Percentiles rank a stretch among this genome's conserved stretches.
These are phyloP conservation scores for Tapera naevia DNA, from an alignment of 2,797 vertebrate genomes.

Conservation along the genomic window DNA sequence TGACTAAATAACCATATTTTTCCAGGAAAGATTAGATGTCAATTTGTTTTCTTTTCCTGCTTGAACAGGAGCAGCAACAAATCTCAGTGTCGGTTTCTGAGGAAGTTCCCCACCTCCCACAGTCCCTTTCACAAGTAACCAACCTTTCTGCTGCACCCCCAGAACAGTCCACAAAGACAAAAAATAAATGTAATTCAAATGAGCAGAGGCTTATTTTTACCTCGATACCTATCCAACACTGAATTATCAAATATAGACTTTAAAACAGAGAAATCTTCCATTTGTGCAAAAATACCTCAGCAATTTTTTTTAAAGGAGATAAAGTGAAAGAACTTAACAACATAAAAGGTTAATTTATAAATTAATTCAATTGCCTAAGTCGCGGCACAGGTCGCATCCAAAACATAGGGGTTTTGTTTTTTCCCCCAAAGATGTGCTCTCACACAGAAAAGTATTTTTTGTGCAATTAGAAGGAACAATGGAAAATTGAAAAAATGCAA, in stretches of 20 bases:
- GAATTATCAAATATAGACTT: not conserved
- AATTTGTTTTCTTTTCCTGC: conserved; percentile 3
- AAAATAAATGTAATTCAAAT: not conserved
- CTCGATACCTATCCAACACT: not conserved
- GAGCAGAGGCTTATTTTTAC: not conserved
- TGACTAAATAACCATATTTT: not conserved
- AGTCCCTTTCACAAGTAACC: not conserved
- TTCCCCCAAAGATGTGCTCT: not conserved
- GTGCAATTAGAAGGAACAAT: not conserved
- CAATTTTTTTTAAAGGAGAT: not conserved
- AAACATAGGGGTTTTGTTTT: not conserved
- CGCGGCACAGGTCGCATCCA: not conserved
- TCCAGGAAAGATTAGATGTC: conserved; percentile 2
- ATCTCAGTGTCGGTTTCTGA: not conserved
- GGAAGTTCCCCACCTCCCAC: not conserved
- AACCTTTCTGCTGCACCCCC: not conserved
- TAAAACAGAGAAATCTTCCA: not conserved
- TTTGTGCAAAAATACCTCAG: not conserved
- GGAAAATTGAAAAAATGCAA: not conserved
- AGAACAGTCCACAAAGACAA: not conserved
- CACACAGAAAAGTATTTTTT: not conserved
- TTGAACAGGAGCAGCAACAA: conserved; percentile 3
- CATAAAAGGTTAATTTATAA: not conserved
- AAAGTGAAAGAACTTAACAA: not conserved
- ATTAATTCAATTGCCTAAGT: not conserved